Conservation (phyloP, 2,888 invertebrate species). For the Bembecia ichneumoniformis region DNA sequence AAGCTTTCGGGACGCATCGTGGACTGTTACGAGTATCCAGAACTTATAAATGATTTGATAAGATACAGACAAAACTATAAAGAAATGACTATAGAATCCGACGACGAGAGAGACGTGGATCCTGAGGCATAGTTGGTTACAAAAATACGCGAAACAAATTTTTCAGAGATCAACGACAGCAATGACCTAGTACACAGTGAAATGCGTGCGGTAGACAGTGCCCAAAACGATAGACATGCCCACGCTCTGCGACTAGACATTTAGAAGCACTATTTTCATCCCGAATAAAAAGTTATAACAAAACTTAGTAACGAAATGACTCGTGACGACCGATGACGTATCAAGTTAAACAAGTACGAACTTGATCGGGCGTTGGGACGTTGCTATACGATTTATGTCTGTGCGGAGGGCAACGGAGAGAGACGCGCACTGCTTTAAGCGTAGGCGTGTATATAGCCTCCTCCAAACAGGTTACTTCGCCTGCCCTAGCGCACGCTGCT, state of each 20-base stretch:
- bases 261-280: background rate
- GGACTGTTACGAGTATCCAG: too few species aligned
- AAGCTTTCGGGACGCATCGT: too few species aligned
- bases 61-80: too few species aligned
- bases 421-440: constrained; percentile 63
- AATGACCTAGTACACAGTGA: too few species aligned
- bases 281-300: background rate
- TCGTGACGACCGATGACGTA: constrained; percentile 7
- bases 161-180: too few species aligned
- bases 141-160: too few species aligned
- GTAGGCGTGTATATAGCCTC: constrained; percentile 45
- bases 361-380: constrained; percentile 40
- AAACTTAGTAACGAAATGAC: background rate
- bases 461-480: constrained; percentile 60
- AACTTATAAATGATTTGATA: too few species aligned
- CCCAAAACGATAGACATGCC: background rate
- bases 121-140: too few species aligned
- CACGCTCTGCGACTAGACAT: background rate
- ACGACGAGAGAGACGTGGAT: too few species aligned
- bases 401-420: background rate
- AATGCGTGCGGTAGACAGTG: too few species aligned
- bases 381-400: constrained; percentile 9
- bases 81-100: too few species aligned
- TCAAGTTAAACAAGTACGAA: constrained; percentile 41
- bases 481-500: constrained; percentile 38